Conservation (phyloP, 2,113 vertebrate species). For the Nycticryphes semicollaris region DNA sequence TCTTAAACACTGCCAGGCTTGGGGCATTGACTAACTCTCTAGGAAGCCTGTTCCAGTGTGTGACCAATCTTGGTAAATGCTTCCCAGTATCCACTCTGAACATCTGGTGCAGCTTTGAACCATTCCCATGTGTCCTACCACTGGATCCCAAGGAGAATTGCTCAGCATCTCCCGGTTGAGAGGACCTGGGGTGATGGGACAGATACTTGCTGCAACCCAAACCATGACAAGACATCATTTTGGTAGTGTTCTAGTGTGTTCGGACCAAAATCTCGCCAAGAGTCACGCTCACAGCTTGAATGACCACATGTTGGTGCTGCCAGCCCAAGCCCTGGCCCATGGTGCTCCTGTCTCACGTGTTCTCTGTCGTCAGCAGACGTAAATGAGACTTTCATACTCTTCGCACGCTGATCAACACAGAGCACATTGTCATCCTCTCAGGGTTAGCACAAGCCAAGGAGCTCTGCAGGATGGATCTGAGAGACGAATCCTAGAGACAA, state of each 20-base stretch:
- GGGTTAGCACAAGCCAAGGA: not conserved
- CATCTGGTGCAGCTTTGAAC: not conserved
- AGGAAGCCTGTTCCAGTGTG: not conserved
- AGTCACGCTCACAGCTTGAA: not conserved
- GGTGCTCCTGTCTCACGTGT: not conserved
- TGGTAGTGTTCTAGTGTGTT: not conserved
- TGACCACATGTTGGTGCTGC: not conserved
- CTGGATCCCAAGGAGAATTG: not conserved
- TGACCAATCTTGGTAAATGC: not conserved
- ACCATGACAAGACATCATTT: not conserved
- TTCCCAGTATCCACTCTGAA: not conserved
- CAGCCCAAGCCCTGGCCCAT: not conserved
- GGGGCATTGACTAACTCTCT: not conserved
- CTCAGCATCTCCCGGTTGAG: not conserved
- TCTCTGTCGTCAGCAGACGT: not conserved
- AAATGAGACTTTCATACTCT: not conserved
- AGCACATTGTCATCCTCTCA: not conserved
- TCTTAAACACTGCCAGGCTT: not conserved
- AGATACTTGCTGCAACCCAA: not conserved
- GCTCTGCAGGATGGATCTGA: not conserved
- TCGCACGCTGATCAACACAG: not conserved
- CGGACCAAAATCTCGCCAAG: not conserved
- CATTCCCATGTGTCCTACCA: fast-evolving
- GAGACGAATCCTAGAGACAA: not conserved
- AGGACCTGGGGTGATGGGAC: not conserved